A percentile compares a stretch with the other conserved stretches of the same genome.
Evolutionary conservation across 2,888 invertebrate species (phyloP).

Genomic region (Apomyelois bistriatella): DNA sequence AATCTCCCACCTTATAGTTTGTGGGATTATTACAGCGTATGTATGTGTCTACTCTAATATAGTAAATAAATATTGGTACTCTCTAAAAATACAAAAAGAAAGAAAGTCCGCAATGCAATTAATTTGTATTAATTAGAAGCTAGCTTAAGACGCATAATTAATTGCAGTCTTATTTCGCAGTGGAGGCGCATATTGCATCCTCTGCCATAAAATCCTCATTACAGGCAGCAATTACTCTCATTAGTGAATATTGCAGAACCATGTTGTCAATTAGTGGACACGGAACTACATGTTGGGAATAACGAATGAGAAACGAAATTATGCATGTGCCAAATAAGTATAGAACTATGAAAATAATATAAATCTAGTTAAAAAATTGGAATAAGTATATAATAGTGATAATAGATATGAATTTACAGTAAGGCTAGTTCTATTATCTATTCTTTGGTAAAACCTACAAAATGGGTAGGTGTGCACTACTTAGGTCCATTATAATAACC

Average conservation of each 20-base stretch:
- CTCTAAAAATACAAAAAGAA: neutral
- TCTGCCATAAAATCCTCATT: slow-evolving; percentile 54
- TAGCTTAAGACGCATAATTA: slow-evolving; percentile 17
- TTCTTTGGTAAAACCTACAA: no score
- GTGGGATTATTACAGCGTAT: no score
- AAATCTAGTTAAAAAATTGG: no score
- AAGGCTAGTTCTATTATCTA: no score
- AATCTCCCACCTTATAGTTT: no score
- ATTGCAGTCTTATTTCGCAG: slow-evolving; percentile 36
- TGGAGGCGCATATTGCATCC: slow-evolving; percentile 25
- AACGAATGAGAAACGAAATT: slow-evolving; percentile 12
- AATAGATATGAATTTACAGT: no score
- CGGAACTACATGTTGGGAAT: slow-evolving; percentile 9
- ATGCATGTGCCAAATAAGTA: neutral
- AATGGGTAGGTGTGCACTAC: no score
- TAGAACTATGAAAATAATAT: no score
- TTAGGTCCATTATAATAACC: no score
- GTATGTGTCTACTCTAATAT: no score
- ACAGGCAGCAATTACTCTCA: slow-evolving; percentile 50
- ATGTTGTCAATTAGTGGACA: slow-evolving; percentile 42
- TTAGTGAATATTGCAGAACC: slow-evolving; percentile 51
- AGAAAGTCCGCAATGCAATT: slow-evolving; percentile 19
- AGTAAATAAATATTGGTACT: neutral
- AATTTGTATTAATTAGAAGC: slow-evolving; percentile 25
- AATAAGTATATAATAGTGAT: no score